Percentiles rank a stretch among this genome's conserved stretches.
These are phyloP conservation scores for Elymnias hypermnestra DNA, from an alignment of 1,140 invertebrate genomes.

Conservation along the genomic window DNA sequence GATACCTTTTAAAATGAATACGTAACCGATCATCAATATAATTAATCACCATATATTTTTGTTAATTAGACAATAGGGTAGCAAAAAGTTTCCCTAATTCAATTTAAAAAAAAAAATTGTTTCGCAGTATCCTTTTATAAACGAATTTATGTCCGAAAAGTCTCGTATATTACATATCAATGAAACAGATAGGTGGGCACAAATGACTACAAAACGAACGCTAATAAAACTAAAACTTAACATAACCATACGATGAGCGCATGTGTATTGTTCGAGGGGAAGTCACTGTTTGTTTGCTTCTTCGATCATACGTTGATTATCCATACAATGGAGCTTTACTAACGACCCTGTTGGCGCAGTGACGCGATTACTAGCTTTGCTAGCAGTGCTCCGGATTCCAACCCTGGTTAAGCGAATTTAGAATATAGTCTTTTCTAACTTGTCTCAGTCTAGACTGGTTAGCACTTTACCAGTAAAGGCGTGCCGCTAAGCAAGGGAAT, in stretches of 20 bases:
- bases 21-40: too few species aligned
- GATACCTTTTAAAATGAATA: background rate
- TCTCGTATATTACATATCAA: constrained; percentile 9
- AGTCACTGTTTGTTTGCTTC: background rate
- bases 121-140: background rate
- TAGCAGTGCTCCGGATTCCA: background rate
- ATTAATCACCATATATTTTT: too few species aligned
- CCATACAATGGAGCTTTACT: too few species aligned
- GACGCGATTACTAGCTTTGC: too few species aligned
- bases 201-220: constrained; percentile 51
- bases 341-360: too few species aligned
- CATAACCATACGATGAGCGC: constrained; percentile 23
- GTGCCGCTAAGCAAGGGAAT: too few species aligned
- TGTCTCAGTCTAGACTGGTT: too few species aligned
- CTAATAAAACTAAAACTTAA: constrained; percentile 36
- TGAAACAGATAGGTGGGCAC: constrained; percentile 49
- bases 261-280: background rate
- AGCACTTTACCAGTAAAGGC: too few species aligned
- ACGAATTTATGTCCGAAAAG: constrained; percentile 11
- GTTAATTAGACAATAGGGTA: too few species aligned
- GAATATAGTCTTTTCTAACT: too few species aligned
- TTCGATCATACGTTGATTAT: background rate
- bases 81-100: constrained; percentile 5
- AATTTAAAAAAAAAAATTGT: background rate
- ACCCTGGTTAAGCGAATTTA: too few species aligned